Base-by-base conservation (phyloP, 2,888 invertebrate species). In the Mycalesis mineus region DNA sequence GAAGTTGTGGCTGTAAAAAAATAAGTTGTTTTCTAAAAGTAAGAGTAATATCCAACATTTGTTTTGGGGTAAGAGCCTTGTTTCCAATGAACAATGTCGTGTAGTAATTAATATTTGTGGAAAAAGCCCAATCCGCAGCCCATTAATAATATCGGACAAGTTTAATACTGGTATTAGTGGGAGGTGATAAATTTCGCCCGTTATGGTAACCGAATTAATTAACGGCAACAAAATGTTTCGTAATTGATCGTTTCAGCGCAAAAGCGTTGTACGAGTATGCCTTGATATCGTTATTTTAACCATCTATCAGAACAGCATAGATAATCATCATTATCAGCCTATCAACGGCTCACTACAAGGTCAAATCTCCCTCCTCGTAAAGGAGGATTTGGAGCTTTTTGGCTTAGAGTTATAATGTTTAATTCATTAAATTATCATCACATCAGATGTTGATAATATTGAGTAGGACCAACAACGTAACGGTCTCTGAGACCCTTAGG, bases 171-270 rank as follows among this genome's bases (percentile, higher is more conserved):
- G 29, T 41, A 52, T 42, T 42, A 52, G 14, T 31, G 22, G 36
- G 1, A 33, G 33, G 42, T 42, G 41, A 42, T 42, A 53, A 53
- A 50, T 50, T 48, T 36, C 36, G 17, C 11, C 48, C 17, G 8
- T 48, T 50, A 50, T 39, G 37, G 54, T 50, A 50, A 37, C 40
- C 31, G 45, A 41, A 58, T 51, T 50, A 59, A 54, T 62, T 56
- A 58, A 48, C 52, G 28, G 42, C 48, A 40, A 48, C 57, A 39
- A 54, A 56, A 54, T 54, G 49, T 36, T 56, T 51, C 50, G 40
- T 41, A 62, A 59, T 55, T 57, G 54, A 54, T 60, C 56, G 44
- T 53, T 60, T 45, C 14, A 53, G 53, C 39, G 55, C 58, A 58
- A 61, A 55, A 55, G 22, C 22, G 22, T 22, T n/a, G n/a, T n/a